Percentiles rank a stretch among this genome's conserved stretches.
Conservation (phyloP, 2,797 vertebrate genomes). For the Myotis pilosus region DNA sequence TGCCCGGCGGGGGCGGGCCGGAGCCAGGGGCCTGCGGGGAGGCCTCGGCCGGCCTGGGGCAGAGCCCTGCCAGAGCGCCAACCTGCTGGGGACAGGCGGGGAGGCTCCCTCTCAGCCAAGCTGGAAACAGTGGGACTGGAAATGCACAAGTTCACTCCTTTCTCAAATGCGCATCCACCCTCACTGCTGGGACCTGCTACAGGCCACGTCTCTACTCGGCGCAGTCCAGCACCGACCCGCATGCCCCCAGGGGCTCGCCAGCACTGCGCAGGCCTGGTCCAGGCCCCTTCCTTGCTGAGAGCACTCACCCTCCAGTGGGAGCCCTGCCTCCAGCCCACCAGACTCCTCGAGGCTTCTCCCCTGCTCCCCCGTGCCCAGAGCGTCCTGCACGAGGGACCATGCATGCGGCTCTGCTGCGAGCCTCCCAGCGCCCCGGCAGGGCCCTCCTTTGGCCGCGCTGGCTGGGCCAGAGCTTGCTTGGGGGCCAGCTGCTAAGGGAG, state of each 20-base stretch:
- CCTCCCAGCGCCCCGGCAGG: not conserved
- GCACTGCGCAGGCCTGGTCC: not conserved
- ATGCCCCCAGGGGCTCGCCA: not conserved
- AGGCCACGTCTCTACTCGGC: accelerated
- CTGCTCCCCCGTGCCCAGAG: not conserved
- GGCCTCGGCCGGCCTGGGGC: not conserved
- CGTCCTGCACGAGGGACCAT: not conserved
- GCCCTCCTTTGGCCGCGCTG: not conserved
- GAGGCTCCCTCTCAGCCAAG: not conserved
- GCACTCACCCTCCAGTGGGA: not conserved
- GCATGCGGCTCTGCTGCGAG: not conserved
- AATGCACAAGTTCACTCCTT: not conserved
- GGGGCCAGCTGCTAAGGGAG: not conserved
- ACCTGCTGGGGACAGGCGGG: not conserved
- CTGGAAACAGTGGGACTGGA: not conserved
- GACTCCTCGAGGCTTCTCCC: not conserved
- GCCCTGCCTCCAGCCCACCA: not conserved
- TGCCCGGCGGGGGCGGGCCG: not conserved
- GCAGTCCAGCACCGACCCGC: not conserved
- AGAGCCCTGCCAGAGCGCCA: not conserved
- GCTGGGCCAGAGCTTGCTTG: not conserved
- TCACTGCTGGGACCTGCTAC: not conserved
- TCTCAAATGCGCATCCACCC: not conserved
- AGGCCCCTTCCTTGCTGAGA: not conserved
- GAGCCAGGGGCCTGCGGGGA: no score